A percentile compares a stretch with the other conserved stretches of the same genome.
Evolutionary conservation across 1,140 invertebrate genomes (phyloP).

Genomic region (Euborellia annulipes): DNA sequence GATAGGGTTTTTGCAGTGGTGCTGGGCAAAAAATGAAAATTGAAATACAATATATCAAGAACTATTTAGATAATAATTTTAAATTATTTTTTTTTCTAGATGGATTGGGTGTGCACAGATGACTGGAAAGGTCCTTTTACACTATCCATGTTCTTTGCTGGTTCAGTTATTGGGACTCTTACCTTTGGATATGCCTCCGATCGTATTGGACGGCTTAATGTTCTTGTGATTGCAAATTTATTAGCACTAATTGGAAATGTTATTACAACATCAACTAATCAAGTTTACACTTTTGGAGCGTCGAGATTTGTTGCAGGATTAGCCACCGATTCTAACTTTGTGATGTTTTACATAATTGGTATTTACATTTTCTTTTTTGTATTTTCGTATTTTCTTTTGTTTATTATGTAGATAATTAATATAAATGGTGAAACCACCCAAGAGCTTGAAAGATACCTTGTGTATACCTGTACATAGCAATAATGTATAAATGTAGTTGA

Average conservation of each 20-base stretch:
- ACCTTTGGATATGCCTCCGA: constrained; percentile 39
- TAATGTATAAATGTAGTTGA: too few relatives aligned
- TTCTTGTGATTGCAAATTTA: constrained; percentile 35
- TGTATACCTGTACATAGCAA: too few relatives aligned
- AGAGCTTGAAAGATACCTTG: too few relatives aligned
- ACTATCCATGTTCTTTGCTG: constrained; percentile 42
- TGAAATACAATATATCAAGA: too few relatives aligned
- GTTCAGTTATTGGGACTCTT: constrained; percentile 38
- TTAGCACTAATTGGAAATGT: constrained; percentile 36
- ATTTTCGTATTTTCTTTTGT: too few relatives aligned
- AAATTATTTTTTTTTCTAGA: constrained; percentile 24
- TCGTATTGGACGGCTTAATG: constrained; percentile 37
- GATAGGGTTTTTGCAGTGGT: too few relatives aligned
- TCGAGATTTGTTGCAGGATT: constrained; percentile 39
- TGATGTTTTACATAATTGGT: constrained; percentile 48
- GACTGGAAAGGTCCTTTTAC: constrained; percentile 39
- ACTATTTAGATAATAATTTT: too few relatives aligned
- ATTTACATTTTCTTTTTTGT: constrained; percentile 14
- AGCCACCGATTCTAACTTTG: constrained; percentile 41
- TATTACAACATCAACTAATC: constrained; percentile 32
- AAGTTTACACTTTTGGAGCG: constrained; percentile 30
- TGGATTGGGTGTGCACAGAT: constrained; percentile 42
- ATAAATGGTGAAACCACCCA: too few relatives aligned
- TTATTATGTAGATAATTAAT: too few relatives aligned
- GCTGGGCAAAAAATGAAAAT: too few relatives aligned